phyloP scores from a whole-genome alignment of 2,113 vertebrate species.

The Leptosomus discolor region DNA sequence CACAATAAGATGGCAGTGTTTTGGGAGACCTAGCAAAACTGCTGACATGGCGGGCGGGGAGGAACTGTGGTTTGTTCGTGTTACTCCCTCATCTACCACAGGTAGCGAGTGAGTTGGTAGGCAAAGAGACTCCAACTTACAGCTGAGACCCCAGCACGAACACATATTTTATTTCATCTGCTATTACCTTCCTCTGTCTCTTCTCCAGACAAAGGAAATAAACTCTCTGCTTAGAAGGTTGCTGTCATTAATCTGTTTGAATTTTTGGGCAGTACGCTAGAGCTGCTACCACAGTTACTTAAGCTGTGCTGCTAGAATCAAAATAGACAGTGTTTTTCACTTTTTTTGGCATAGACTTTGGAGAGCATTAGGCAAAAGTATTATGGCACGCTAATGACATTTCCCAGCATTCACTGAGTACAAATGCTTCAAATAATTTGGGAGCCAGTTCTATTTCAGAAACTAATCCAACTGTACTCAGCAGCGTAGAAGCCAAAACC shows the following conservation, averaged over 20 bases:
- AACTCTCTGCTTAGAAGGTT: neutral
- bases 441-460: slow-evolving; percentile 60
- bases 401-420: slow-evolving; percentile 36
- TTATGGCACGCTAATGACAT: slow-evolving; percentile 53
- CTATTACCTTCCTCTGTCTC: neutral
- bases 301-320: neutral
- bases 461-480: slow-evolving; percentile 63
- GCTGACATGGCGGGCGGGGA: neutral
- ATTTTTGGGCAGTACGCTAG: neutral
- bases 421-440: slow-evolving; percentile 64
- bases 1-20: neutral
- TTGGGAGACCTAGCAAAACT: neutral
- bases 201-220: neutral
- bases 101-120: neutral
- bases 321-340: slow-evolving; percentile 18
- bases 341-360: slow-evolving; percentile 16
- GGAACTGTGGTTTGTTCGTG: neutral
- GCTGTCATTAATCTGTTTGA: neutral
- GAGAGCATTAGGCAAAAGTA: slow-evolving; percentile 61
- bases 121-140: neutral
- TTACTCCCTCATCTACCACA: neutral
- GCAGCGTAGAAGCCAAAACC: slow-evolving; percentile 9
- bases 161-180: neutral
- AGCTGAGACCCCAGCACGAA: neutral
- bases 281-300: neutral